Evolutionary conservation across 2,113 vertebrate species (phyloP), one percentile per base, ranked within the genome.

Genomic region (Zosterops borbonicus): DNA sequence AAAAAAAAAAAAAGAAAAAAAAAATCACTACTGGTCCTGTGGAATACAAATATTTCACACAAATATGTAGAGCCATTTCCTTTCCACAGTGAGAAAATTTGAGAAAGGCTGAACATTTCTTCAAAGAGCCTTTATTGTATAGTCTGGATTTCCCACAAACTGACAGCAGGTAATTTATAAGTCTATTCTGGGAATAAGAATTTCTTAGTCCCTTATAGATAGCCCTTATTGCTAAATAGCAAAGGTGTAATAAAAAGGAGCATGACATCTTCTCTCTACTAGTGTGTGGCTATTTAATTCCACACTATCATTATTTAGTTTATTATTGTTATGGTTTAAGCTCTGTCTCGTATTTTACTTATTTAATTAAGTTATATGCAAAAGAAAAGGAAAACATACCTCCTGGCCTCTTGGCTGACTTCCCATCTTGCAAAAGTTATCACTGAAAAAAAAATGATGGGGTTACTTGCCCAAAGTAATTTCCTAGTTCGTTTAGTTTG

Each of bases 361-460:
- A 96, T 86, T 96, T 97, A 94, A 95, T 95, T 95, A 96, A 94
- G 75, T 86, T 86, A 88, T 63, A 90, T 85, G 60, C 59, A 44
- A 80, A 92, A 88, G 82, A 75, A 94, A 95, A 90, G 60, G 76
- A 47, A 90, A 94, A 62, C 56, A 17, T 84, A 70, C 76, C 79
- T 92, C 50, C 59, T 90, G 90, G 83, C 70, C 76, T 86, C 86
- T 87, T 96, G 88, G 86, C 92, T 95, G 47, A 63, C 64, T 92
- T 95, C 92, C 83, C 83, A 93, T 95, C 94, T 78, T 92, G 80
- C 42, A 88, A 83, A 97, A 90, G 80, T 47, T 80, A 90, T 88
- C 93, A 29, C 59, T 35, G 55, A 63, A 90, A 93, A 87, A 87
- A 73, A 92, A 89, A 79, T 65, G n/a, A 88, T 69, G 67, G 5